A percentile compares a stretch with the other conserved stretches of the same genome.
phyloP scores from a whole-genome alignment of 2,888 invertebrate species.

The Bruchidius siliquastri region DNA sequence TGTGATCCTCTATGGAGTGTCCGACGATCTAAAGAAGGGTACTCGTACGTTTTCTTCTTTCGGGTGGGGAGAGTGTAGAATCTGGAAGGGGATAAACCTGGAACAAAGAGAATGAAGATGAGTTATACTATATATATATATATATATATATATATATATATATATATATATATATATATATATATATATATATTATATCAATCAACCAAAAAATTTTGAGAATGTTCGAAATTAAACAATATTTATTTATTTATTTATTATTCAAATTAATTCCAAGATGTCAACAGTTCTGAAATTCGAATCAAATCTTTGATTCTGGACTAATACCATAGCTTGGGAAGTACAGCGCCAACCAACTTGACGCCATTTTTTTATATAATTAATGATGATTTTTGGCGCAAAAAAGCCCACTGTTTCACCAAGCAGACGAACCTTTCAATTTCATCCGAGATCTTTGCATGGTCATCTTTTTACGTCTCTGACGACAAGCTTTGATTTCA shows the following conservation, averaged over 20 bases:
- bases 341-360: too few species aligned
- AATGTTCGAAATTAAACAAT: too few species aligned
- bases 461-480: background rate
- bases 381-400: background rate
- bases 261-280: too few species aligned
- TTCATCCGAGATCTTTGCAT: background rate
- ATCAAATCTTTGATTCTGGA: too few species aligned
- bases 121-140: too few species aligned
- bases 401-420: background rate
- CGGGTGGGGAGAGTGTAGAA: constrained; percentile 66
- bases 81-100: constrained; percentile 52
- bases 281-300: too few species aligned
- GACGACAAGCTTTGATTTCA: background rate
- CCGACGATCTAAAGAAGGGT: constrained; percentile 31
- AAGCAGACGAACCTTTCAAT: background rate
- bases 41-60: constrained; percentile 48
- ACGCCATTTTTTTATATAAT: background rate
- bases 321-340: too few species aligned
- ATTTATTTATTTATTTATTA: too few species aligned
- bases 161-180: too few species aligned
- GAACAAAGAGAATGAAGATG: constrained; percentile 18
- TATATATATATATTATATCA: too few species aligned
- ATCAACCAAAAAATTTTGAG: too few species aligned
- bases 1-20: constrained; percentile 51
- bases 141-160: too few species aligned